Evolutionary conservation across 2,797 vertebrate genomes (phyloP).

Genomic region (Xyrichtys novacula): DNA sequence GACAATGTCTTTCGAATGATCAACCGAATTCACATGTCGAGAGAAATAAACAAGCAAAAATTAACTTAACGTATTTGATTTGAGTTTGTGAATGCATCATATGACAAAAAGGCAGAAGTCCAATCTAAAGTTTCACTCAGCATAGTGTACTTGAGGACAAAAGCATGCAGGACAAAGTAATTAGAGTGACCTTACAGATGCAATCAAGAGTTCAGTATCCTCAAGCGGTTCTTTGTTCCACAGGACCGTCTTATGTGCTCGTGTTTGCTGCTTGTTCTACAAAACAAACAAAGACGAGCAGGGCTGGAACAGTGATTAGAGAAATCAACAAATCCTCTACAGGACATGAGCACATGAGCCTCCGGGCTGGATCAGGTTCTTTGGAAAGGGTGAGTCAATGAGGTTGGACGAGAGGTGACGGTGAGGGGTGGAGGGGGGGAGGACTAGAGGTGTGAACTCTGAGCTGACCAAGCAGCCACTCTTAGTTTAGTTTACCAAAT

Average conservation of each 20-base stretch:
- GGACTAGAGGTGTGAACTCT: conserved; percentile 83
- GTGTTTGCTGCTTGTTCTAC: conserved; percentile 78
- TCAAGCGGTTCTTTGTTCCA: conserved; percentile 75
- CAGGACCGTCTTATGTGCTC: conserved; percentile 69
- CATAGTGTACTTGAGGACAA: conserved; percentile 59
- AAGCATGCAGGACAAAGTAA: conserved; percentile 68
- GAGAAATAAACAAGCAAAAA: conserved; percentile 35
- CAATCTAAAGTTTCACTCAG: conserved; percentile 48
- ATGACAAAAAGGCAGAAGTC: conserved; percentile 24
- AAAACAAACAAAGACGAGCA: conserved; percentile 84
- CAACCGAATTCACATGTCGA: conserved; percentile 34
- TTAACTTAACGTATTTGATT: conserved; percentile 16
- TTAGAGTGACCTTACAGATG: conserved; percentile 74
- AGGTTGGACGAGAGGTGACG: conserved; percentile 62
- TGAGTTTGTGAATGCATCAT: conserved; percentile 19
- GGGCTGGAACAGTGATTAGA: conserved; percentile 83
- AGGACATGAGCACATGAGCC: conserved; percentile 85
- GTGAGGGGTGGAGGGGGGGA: conserved; percentile 17
- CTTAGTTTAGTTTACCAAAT: conserved; percentile 80
- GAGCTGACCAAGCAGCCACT: conserved; percentile 68
- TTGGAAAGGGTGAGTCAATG: conserved; percentile 84
- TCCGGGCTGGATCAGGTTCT: conserved; percentile 81
- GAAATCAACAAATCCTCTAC: conserved; percentile 86
- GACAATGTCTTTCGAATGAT: conserved; percentile 34
- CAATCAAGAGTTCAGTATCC: conserved; percentile 77